Conservation (phyloP, 1,140 invertebrate genomes). For the Zaprionus capensis region DNA sequence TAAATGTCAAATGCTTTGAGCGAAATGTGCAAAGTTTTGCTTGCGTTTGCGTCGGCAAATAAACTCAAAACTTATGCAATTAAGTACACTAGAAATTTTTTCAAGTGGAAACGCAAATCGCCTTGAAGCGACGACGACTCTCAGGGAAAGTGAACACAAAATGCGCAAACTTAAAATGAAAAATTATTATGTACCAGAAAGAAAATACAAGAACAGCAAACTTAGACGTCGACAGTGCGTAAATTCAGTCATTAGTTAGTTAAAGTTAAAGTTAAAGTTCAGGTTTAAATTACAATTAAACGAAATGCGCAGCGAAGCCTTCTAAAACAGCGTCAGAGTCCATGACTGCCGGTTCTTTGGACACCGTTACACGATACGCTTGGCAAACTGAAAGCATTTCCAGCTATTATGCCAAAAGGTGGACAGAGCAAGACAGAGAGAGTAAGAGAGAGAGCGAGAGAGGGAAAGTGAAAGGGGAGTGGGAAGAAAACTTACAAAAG, state of each 20-base stretch:
- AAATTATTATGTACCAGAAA: constrained; percentile 43
- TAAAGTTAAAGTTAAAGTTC: constrained; percentile 27
- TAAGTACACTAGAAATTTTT: constrained; percentile 44
- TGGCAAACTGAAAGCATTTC: constrained; percentile 30
- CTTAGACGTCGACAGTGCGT: constrained; percentile 24
- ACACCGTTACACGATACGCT: constrained; percentile 45
- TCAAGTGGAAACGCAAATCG: constrained; percentile 52
- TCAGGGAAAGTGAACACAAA: constrained; percentile 32
- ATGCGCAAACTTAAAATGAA: constrained; percentile 44
- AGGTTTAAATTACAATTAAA: constrained; percentile 57
- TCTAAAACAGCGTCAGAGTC: constrained; percentile 21
- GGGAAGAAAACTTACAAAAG: constrained; percentile 57
- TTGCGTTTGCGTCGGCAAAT: constrained; percentile 23
- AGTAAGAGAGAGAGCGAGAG: not conserved
- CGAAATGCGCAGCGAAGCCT: constrained; percentile 46
- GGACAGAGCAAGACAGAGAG: not conserved
- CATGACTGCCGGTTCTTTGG: constrained; percentile 5
- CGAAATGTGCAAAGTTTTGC: constrained; percentile 38
- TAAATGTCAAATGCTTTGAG: constrained; percentile 47
- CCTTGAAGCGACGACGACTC: constrained; percentile 21
- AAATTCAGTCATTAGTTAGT: constrained; percentile 36
- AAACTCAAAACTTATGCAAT: constrained; percentile 56
- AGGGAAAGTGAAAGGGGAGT: not conserved
- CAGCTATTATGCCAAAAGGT: not conserved
- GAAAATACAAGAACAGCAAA: constrained; percentile 14